These are phyloP conservation scores for Galagoides demidoff DNA, from an alignment of 2,797 vertebrate species.

Conservation along the genomic window DNA sequence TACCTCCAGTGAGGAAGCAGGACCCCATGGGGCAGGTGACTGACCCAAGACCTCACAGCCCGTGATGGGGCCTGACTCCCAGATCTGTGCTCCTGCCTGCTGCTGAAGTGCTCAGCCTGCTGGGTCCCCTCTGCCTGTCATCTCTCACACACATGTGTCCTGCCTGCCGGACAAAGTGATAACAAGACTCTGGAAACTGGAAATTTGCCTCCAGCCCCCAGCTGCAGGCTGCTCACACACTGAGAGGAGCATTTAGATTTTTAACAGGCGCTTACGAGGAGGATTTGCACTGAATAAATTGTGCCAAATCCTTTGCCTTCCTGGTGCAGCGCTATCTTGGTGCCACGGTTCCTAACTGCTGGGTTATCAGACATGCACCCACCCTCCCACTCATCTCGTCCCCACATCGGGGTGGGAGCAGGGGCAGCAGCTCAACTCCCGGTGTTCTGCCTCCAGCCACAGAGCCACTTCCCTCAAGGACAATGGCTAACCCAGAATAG, in stretches of 20 bases:
- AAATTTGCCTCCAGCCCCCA: background rate
- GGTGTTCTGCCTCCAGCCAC: background rate
- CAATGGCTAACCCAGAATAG: background rate
- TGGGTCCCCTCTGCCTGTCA: background rate
- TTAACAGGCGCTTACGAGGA: background rate
- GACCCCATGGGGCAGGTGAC: background rate
- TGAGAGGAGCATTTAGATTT: background rate
- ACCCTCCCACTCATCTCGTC: background rate
- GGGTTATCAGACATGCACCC: background rate
- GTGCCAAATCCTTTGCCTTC: background rate
- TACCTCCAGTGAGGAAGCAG: background rate
- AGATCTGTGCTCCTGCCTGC: fast-evolving
- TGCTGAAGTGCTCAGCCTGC: background rate
- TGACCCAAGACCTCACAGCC: background rate
- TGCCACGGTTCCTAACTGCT: background rate
- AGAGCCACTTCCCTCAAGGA: fast-evolving
- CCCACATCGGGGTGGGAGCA: background rate
- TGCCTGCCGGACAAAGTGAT: fast-evolving
- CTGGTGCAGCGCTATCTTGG: fast-evolving
- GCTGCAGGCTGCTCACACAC: background rate
- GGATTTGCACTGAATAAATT: background rate
- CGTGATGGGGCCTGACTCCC: fast-evolving
- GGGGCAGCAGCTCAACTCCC: background rate
- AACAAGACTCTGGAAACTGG: background rate
- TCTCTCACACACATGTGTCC: background rate